These are phyloP conservation scores for Andrena cerasifolii DNA, from an alignment of 1,140 invertebrate genomes.

Conservation along the genomic window DNA sequence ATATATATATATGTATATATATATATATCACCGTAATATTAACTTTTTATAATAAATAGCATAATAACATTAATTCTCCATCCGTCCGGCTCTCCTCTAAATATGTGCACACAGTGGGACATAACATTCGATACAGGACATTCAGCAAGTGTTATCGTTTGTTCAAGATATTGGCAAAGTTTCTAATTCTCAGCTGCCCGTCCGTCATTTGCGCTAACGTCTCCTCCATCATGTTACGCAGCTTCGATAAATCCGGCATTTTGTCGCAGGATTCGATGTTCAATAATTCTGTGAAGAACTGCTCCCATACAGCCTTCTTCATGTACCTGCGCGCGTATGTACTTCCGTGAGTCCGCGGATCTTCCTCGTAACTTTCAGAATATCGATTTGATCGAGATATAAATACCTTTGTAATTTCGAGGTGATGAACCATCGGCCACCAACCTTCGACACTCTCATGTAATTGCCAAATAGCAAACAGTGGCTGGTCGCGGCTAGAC, in stretches of 20 bases:
- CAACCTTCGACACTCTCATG: conserved; percentile 89
- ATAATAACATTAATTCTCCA: conserved; percentile 69
- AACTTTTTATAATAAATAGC: conserved; percentile 77
- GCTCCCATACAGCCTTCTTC: conserved; percentile 86
- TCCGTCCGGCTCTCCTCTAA: conserved; percentile 65
- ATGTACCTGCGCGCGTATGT: conserved; percentile 84
- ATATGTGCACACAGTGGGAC: conserved; percentile 63
- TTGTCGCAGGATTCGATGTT: conserved; percentile 88
- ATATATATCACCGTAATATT: conserved; percentile 64
- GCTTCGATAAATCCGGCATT: conserved; percentile 85
- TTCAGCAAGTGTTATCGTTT: conserved; percentile 80
- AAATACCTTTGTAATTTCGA: conserved; percentile 86
- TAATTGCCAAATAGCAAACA: conserved; percentile 93
- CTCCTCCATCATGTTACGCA: conserved; percentile 85
- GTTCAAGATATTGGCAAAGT: conserved; percentile 79
- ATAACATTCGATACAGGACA: conserved; percentile 52
- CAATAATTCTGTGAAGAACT: conserved; percentile 85
- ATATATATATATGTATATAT: conserved; percentile 68
- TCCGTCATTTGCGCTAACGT: conserved; percentile 78
- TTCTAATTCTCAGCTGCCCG: conserved; percentile 72
- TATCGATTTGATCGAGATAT: background rate
- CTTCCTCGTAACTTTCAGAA: background rate
- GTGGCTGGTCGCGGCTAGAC: conserved; percentile 92
- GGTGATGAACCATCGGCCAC: conserved; percentile 86
- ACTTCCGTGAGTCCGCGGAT: no score